Base-by-base conservation (phyloP, 2,113 vertebrate species). In the Vulpes lagopus region DNA sequence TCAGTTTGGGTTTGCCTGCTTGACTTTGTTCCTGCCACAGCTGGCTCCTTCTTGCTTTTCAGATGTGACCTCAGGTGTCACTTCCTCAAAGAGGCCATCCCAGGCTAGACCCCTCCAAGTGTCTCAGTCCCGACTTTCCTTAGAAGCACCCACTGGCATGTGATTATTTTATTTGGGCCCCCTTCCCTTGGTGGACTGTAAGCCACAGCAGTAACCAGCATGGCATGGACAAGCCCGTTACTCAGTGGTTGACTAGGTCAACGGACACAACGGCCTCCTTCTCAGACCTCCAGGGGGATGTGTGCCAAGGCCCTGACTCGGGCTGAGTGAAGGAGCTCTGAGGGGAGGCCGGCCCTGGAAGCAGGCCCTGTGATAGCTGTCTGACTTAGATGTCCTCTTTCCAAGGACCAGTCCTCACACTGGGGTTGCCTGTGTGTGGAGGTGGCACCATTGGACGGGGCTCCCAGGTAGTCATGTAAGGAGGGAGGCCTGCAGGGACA, bases 391-490 rank as follows among this genome's bases (percentile, higher is more conserved):
- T n/a, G 14, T 62, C 59, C 35, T n/a, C 67, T 90, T 91, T 69
- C 27, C 8, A 5, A n/a, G 38, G 55, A 14, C 25, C 2, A 6
- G 62, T 59, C 10, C 9, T 57, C 1, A 23, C 10, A 23, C n/a
- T 57, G 73, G 53, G 64, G 30, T 43, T 43, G 43, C 11, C 87
- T 65, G 51, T 15, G 3, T 59, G 74, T 69, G 23, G 14, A 12
- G 35, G 11, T 1, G 23, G n/a, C 27, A 57, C 51, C 59, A 35
- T 15, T 8, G 65, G 62, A 12, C 5, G n/a, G 76, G 55, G 55
- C 32, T 55, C 53, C 25, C 19, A 0, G 22, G 32, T 0, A 4
- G 38, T 30, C 53, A 6, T 2, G 0, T 11, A 35, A 65, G 17
- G 78, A 65, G 11, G 2, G 5, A 67, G 53, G 69, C 32, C 55